Evolutionary conservation across 1,140 invertebrate genomes (phyloP), one percentile per base, ranked within the genome.

Genomic region (Trachymyrmex cornetzi): DNA sequence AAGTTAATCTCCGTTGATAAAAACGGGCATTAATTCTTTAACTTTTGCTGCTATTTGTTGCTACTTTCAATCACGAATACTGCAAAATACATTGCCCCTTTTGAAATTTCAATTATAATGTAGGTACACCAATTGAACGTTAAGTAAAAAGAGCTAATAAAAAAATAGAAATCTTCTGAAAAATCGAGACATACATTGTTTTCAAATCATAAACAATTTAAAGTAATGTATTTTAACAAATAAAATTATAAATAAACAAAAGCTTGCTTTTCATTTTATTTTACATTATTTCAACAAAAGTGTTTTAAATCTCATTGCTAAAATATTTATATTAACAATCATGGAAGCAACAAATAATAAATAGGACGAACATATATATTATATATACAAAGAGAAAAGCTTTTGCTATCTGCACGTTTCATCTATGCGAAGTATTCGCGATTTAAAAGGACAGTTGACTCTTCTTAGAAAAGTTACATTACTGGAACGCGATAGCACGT

Each of bases 401-500:
- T 16, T 24, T 69, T 48, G 12, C n/a, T 50, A 44, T 69, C 22
- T 55, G 27, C 4, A 7, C 57, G 24, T 77, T 61, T 1, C 34
- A 61, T 74, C 71, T 74, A 1, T 12, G 27, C 30, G n/a, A 6
- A 53, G 19, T 53, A 55, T 53, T 50, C 71, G n/a, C 69, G 14
- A 75, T 50, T 34, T 34, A 44, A 55, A 22, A 44, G n/a, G 3
- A 74, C 53, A 30, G 14, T 44, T 57, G 71, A 57, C 38, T 86
- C 44, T 81, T 74, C 71, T 63, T 61, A 14, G 22, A 66, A 71
- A 88, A 85, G 63, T 14, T 50, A 75, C 61, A 63, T 69, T 59
- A 55, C 61, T 72, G 38, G 48, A 67, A 72, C 59, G 24, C 50
- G 79, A 87, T 74, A 81, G 59, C 71, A 19, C 19, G 48, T 74